A percentile compares a stretch with the other conserved stretches of the same genome.
Conservation (phyloP, 2,888 invertebrate species). For the Epinotia nisella region DNA sequence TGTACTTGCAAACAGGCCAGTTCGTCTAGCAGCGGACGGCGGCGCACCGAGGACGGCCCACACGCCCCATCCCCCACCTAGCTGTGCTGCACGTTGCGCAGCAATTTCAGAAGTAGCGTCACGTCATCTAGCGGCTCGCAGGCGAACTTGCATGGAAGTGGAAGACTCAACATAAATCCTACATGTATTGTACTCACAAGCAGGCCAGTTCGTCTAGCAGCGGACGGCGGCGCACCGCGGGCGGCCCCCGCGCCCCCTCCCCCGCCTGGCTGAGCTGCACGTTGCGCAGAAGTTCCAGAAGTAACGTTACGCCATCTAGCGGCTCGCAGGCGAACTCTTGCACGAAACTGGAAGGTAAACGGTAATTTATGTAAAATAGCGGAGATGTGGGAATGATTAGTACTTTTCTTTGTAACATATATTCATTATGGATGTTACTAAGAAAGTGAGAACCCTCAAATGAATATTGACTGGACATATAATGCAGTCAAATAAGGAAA, state of each 20-base stretch:
- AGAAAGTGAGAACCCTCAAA: no score
- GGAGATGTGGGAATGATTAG: no score
- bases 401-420: no score
- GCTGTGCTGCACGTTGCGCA: constrained; percentile 93
- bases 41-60: constrained; percentile 88
- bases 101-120: constrained; percentile 91
- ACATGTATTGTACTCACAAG: constrained; percentile 80
- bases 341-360: constrained; percentile 89
- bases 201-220: constrained; percentile 95
- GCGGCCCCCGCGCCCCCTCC: constrained; percentile 85
- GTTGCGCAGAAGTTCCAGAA: constrained; percentile 93
- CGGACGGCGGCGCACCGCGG: constrained; percentile 89
- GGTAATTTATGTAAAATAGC: background rate
- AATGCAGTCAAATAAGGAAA: no score
- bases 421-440: no score
- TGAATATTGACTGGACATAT: no score
- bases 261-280: constrained; percentile 92
- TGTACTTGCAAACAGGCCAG: constrained; percentile 90
- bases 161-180: no score
- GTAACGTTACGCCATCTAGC: constrained; percentile 92
- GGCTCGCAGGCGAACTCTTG: constrained; percentile 96
- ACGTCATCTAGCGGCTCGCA: constrained; percentile 95
- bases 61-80: constrained; percentile 87
- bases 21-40: constrained; percentile 93
- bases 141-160: constrained; percentile 97